Percentiles rank a stretch among this genome's conserved stretches.
Conservation (phyloP, 2,797 vertebrate genomes). For the Simalia tracyae region DNA sequence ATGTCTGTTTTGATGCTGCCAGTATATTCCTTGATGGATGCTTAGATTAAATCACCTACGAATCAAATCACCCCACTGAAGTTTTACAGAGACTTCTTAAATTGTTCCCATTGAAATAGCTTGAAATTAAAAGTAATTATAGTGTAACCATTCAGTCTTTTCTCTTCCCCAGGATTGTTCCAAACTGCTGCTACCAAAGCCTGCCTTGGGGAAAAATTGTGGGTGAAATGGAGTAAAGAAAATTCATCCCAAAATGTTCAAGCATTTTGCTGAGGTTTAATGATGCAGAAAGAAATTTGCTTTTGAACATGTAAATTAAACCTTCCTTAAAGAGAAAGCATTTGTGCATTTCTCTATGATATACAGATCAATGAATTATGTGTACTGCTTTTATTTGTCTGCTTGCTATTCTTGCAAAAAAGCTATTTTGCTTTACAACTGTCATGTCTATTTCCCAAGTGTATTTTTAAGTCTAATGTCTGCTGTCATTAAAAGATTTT, state of each 20-base stretch:
- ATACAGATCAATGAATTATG: background rate
- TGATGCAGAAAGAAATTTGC: background rate
- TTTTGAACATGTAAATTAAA: conserved; percentile 1
- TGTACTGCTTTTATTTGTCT: background rate
- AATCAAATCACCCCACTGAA: background rate
- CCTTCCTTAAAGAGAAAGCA: background rate
- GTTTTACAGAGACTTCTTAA: background rate
- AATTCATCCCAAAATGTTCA: conserved; percentile 14
- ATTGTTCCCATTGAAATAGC: background rate
- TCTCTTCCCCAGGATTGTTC: background rate
- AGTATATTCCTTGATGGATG: background rate
- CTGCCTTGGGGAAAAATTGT: background rate
- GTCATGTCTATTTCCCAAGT: background rate
- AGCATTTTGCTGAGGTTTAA: background rate
- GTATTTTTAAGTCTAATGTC: conserved; percentile 8
- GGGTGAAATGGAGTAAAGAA: conserved; percentile 8
- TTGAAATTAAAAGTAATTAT: background rate
- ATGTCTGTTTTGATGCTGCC: background rate
- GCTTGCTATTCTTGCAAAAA: background rate
- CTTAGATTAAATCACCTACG: background rate
- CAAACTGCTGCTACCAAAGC: background rate
- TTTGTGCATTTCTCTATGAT: conserved; percentile 1
- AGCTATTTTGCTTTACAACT: background rate
- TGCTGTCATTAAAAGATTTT: conserved; percentile 10
- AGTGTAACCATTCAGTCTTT: background rate